Evolutionary conservation across 64 coral and sea anemone species (phyloP), one percentile per base, ranked within the genome.

Genomic region (Astreopora myriophthalma): DNA sequence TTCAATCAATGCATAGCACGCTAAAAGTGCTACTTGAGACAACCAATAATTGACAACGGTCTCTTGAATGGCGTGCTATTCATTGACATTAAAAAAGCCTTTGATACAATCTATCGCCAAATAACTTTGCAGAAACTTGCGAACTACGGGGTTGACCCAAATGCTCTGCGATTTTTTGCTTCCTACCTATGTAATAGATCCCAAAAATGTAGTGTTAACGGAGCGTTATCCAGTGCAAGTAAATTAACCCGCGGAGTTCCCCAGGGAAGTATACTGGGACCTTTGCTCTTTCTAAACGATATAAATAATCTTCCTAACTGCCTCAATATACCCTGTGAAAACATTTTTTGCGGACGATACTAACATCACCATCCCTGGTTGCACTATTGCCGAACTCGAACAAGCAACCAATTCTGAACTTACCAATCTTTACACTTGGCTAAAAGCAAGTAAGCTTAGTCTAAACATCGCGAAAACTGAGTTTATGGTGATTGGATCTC

Each of bases 281-380:
- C 71, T 40, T 3, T 74, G 37, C 9, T 74, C 31, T 74, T 74
- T 74, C 0, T 74, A 33, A 40, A 24, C 19, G 19, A 30, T 74
- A 40, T 74, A 4, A 74, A 74, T 74, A n/a, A 74, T 74, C 37
- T 74, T 33, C 71, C 71, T 74, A 74, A 74, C 26, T 74, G 71
- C 37, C 71, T 74, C 30, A 3, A 33, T 35, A 2, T 74, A 17
- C 26, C 71, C 17, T 35, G 37, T 2, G 20, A 14, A 35, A 74
- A 40, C 19, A 74, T 74, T 14, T 74, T 35, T 74, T n/a, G 71
- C 71, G 11, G 71, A 74, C 37, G 71, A 74, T 74, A 74, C 71
- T 40, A 74, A 74, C 71, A 33, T 74, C 37, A 74, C 71, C 6
- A n/a, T 74, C 58, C 58, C 58, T 24, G 58, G 58, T 62, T 62